These are phyloP conservation scores for Tillus elongatus DNA, from an alignment of 2,888 invertebrate species.

Conservation along the genomic window DNA sequence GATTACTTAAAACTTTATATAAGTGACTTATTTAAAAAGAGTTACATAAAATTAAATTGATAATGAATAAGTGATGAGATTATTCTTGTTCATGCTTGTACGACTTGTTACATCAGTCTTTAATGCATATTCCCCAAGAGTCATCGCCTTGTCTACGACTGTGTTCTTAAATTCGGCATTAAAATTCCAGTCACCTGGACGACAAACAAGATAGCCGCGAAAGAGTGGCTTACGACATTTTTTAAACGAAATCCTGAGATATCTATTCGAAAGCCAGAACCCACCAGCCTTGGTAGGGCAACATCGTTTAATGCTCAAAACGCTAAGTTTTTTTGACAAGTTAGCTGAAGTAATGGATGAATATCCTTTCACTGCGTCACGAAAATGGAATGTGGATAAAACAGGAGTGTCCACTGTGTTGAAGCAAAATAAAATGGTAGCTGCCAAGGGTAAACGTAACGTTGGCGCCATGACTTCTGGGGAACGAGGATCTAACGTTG, in stretches of 20 bases:
- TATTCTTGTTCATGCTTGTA: no score
- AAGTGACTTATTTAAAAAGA: no score
- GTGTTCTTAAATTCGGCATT: slow-evolving; percentile 4
- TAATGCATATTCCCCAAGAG: no score
- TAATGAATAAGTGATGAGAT: no score
- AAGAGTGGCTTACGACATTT: slow-evolving; percentile 6
- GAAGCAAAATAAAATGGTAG: slow-evolving; percentile 23
- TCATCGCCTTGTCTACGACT: no score
- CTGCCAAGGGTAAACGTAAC: slow-evolving; percentile 24
- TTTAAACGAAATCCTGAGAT: slow-evolving; percentile 23
- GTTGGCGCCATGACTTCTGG: slow-evolving; percentile 19
- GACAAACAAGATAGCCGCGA: slow-evolving; percentile 5
- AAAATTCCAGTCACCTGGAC: slow-evolving; percentile 6
- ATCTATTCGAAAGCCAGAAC: slow-evolving; percentile 25
- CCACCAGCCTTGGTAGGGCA: slow-evolving; percentile 25
- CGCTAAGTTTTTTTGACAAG: slow-evolving; percentile 28
- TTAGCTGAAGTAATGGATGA: slow-evolving; percentile 20
- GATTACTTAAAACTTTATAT: no score
- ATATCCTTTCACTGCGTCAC: slow-evolving; percentile 19
- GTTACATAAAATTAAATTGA: no score
- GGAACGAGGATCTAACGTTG: slow-evolving; percentile 28
- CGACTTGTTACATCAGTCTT: no score
- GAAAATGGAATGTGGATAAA: slow-evolving; percentile 26
- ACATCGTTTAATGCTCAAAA: slow-evolving; percentile 28
- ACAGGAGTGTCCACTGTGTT: slow-evolving; percentile 21